phyloP scores from a whole-genome alignment of 2,888 invertebrate genomes.

The Microplitis deprimator region DNA sequence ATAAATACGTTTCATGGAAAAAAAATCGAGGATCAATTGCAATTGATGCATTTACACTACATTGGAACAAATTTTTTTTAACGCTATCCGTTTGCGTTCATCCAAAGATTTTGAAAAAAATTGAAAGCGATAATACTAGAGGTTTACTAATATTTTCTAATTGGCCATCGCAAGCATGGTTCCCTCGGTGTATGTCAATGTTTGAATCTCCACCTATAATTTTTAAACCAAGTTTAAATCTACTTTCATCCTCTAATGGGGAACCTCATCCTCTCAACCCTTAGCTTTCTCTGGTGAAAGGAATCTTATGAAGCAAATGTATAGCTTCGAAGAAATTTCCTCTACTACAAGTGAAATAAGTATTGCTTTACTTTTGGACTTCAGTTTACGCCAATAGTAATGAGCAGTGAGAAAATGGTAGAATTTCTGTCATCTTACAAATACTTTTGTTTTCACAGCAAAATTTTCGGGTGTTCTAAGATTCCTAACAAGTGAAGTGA shows the following conservation, averaged over 20 bases:
- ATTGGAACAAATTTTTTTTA: no score
- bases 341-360: no score
- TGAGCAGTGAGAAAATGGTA: constrained; percentile 23
- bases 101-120: no score
- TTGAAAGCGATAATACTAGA: no score
- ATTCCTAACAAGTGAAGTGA: not conserved
- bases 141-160: no score
- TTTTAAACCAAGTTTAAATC: not conserved
- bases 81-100: not conserved
- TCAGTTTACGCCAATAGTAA: constrained; percentile 6
- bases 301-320: no score
- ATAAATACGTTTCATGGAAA: constrained; percentile 24
- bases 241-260: no score
- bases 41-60: not conserved
- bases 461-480: not conserved
- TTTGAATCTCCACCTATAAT: not conserved
- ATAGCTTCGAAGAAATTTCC: no score
- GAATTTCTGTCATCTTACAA: not conserved
- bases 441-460: not conserved
- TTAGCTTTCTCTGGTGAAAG: no score
- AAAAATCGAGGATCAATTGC: not conserved
- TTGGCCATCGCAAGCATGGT: no score
- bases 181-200: not conserved
- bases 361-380: not conserved
- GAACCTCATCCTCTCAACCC: no score